phyloP scores from a whole-genome alignment of 2,888 invertebrate genomes.

The Timandra comae region DNA sequence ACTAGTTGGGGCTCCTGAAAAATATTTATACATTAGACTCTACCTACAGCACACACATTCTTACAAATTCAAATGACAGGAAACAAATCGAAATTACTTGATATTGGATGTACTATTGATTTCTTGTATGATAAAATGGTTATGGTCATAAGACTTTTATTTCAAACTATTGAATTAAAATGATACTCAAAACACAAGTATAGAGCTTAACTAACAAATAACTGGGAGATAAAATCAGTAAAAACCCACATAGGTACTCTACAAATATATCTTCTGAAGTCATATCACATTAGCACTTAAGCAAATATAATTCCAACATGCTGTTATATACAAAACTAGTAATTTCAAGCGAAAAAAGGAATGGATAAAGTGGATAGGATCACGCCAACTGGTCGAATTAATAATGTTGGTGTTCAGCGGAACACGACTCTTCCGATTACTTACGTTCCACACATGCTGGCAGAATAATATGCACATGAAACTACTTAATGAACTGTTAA shows the following conservation, averaged over 20 bases:
- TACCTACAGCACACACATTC: too few species aligned
- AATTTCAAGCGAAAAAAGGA: conserved; percentile 32
- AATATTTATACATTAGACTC: too few species aligned
- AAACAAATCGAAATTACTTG: too few species aligned
- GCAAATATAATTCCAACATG: conserved; percentile 41
- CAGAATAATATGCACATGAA: conserved; percentile 57
- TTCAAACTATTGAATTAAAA: conserved; percentile 1
- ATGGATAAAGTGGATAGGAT: conserved; percentile 32
- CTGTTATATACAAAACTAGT: conserved; percentile 30
- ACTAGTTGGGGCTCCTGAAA: conserved; percentile 56
- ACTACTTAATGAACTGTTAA: conserved; percentile 61
- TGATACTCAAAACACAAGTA: too few species aligned
- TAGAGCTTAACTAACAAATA: too few species aligned
- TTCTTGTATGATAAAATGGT: too few species aligned
- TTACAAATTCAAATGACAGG: too few species aligned
- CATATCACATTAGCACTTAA: conserved; percentile 63
- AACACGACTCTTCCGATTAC: conserved; percentile 48
- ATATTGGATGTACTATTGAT: too few species aligned
- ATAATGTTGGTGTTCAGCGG: conserved; percentile 11
- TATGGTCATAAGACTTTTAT: too few species aligned
- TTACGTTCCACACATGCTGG: conserved; percentile 64
- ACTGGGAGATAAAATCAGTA: too few species aligned
- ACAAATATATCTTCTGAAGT: too few species aligned
- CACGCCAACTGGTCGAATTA: conserved; percentile 11
- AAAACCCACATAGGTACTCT: too few species aligned